A percentile compares a stretch with the other conserved stretches of the same genome.
These are phyloP conservation scores for Todiramphus saurophagus DNA, from an alignment of 2,113 vertebrate species.

Conservation along the genomic window DNA sequence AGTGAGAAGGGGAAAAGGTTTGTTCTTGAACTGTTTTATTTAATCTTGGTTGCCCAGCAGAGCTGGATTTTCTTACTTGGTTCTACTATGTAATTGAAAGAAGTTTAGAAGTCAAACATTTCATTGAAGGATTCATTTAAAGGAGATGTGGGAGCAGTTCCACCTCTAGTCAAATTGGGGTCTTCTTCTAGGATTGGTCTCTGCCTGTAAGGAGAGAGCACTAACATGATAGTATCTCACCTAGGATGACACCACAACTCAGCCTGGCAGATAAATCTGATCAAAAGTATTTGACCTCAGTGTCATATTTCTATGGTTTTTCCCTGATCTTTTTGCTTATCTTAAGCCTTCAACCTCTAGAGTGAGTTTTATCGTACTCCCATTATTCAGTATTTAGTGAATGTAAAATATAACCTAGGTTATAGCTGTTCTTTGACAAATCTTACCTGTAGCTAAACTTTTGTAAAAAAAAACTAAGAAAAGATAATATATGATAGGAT, in stretches of 20 bases:
- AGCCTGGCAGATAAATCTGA: not conserved
- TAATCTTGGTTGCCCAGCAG: not conserved
- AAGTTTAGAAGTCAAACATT: not conserved
- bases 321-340: not conserved
- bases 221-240: not conserved
- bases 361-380: not conserved
- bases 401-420: not conserved
- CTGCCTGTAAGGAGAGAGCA: not conserved
- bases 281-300: not conserved
- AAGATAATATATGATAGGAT: not conserved
- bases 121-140: not conserved
- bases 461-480: accelerated
- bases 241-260: not conserved
- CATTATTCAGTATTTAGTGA: not conserved
- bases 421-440: not conserved
- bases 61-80: not conserved
- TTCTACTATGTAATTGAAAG: not conserved
- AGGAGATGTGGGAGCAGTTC: not conserved
- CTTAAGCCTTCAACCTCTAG: not conserved
- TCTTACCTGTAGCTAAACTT: not conserved
- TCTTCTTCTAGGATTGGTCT: not conserved
- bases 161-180: not conserved
- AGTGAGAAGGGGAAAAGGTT: not conserved
- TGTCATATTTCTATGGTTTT: not conserved
- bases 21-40: not conserved